Conservation (phyloP, 2,888 invertebrate species). For the Agrotis segetum region DNA sequence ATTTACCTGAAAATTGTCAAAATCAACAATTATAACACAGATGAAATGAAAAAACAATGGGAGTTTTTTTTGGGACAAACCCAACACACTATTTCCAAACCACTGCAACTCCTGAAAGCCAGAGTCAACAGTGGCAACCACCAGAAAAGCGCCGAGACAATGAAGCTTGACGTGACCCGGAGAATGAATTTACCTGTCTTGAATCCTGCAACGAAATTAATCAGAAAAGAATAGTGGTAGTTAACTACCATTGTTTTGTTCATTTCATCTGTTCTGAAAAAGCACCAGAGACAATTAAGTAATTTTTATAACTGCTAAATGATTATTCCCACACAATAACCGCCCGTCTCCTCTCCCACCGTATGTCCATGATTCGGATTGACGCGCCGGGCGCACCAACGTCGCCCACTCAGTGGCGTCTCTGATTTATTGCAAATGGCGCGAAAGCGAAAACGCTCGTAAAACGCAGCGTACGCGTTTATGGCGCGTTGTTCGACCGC, state of each 20-base stretch:
- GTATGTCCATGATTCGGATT: constrained; percentile 79
- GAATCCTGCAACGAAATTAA: too few relatives aligned
- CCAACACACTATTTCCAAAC: too few relatives aligned
- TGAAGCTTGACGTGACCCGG: too few relatives aligned
- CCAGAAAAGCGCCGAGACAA: too few relatives aligned
- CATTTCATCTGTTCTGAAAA: too few relatives aligned
- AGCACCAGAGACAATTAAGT: background rate
- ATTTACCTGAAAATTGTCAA: background rate
- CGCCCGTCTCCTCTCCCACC: constrained; percentile 68
- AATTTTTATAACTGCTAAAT: background rate
- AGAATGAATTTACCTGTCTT: too few relatives aligned
- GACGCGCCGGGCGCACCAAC: constrained; percentile 74
- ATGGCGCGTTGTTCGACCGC: constrained; percentile 84
- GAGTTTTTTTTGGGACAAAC: too few relatives aligned
- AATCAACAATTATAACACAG: background rate
- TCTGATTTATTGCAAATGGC: constrained; percentile 90
- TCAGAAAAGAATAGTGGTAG: background rate
- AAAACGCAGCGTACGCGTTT: constrained; percentile 84
- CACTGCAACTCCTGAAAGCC: too few relatives aligned
- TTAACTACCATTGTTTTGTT: too few relatives aligned
- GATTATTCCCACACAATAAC: background rate
- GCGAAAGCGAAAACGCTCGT: constrained; percentile 90
- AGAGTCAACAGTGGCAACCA: too few relatives aligned
- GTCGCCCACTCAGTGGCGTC: constrained; percentile 85
- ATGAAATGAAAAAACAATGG: too few relatives aligned